These are phyloP conservation scores for Platypus cylindrus DNA, from an alignment of 2,888 invertebrate species.

Conservation along the genomic window DNA sequence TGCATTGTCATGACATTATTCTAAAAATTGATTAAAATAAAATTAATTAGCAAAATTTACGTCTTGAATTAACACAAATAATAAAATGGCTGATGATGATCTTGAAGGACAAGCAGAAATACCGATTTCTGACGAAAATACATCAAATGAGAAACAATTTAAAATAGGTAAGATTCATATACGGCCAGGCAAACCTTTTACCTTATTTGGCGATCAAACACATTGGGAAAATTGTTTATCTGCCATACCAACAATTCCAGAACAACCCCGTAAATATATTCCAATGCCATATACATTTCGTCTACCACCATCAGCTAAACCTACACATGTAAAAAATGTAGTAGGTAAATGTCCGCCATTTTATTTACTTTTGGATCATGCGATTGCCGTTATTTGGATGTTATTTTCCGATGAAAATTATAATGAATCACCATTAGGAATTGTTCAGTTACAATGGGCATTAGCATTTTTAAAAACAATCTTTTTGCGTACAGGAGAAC, in stretches of 20 bases:
- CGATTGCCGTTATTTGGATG: slow-evolving; percentile 35
- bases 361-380: slow-evolving; percentile 33
- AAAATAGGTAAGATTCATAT: slow-evolving; percentile 18
- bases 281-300: slow-evolving; percentile 32
- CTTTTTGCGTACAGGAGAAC: slow-evolving; percentile 26
- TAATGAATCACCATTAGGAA: slow-evolving; percentile 26
- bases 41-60: too few species aligned
- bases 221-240: slow-evolving; percentile 15
- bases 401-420: slow-evolving; percentile 26
- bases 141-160: slow-evolving; percentile 7
- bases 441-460: slow-evolving; percentile 36
- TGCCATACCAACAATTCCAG: slow-evolving; percentile 17
- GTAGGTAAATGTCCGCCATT: slow-evolving; percentile 31
- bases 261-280: slow-evolving; percentile 16
- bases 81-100: neutral
- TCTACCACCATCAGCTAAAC: slow-evolving; percentile 19
- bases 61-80: too few species aligned
- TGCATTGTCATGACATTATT: too few species aligned
- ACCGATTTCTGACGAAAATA: too few species aligned
- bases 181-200: slow-evolving; percentile 15
- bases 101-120: slow-evolving; percentile 1
- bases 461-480: slow-evolving; percentile 31
- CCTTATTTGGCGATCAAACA: slow-evolving; percentile 5
- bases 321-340: slow-evolving; percentile 19
- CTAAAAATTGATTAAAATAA: too few species aligned